These are phyloP conservation scores for Exaiptasia diaphana DNA, from an alignment of 64 coral and sea anemone species.

Conservation along the genomic window DNA sequence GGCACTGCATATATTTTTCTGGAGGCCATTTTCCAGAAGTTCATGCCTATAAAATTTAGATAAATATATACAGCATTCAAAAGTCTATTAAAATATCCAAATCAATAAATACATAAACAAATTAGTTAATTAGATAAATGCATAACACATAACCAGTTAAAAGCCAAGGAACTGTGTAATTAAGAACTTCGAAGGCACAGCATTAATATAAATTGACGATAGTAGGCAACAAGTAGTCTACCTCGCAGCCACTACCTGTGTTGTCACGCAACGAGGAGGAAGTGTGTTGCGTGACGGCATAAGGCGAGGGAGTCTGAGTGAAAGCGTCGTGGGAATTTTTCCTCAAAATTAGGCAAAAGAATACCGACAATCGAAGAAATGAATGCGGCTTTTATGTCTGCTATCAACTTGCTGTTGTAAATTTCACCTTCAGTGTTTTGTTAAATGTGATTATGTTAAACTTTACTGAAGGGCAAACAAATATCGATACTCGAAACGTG, in stretches of 20 bases:
- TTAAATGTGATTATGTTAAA: no score
- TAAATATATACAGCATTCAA: neutral
- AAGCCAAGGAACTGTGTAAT: neutral
- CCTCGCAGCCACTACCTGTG: no score
- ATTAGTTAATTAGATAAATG: no score
- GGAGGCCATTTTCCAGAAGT: neutral
- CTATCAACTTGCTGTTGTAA: neutral
- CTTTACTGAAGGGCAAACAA: no score
- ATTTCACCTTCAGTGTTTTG: neutral
- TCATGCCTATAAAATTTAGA: neutral
- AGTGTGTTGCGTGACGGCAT: no score
- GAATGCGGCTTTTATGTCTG: neutral
- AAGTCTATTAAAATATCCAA: no score
- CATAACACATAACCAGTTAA: no score
- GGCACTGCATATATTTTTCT: constrained; percentile 3
- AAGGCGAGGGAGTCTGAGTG: neutral
- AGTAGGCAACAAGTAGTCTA: no score
- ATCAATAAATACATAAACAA: no score
- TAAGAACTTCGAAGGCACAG: neutral
- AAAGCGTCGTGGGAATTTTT: neutral
- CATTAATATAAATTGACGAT: neutral
- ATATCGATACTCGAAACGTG: no score
- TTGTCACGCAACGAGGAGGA: no score
- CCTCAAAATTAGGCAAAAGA: neutral
- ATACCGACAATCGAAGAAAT: neutral